These are phyloP conservation scores for Oikopleura dioica DNA, from an alignment of 23 tunicate genomes.

Conservation along the genomic window DNA sequence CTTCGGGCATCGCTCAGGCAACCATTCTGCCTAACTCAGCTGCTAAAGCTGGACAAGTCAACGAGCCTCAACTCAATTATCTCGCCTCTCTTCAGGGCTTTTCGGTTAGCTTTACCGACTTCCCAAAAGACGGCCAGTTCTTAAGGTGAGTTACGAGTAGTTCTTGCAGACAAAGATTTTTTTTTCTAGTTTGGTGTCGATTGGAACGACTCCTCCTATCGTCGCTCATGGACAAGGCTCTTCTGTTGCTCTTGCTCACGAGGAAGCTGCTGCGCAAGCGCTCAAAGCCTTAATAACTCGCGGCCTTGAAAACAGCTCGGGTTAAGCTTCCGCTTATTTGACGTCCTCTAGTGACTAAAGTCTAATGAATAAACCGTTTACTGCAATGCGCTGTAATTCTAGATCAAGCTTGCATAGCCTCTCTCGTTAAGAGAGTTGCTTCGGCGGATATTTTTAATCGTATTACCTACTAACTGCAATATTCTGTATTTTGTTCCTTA, in stretches of 20 bases:
- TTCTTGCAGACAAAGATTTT: too few relatives aligned
- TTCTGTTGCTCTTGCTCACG: not conserved
- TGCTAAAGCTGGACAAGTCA: not conserved
- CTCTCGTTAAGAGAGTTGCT: too few relatives aligned
- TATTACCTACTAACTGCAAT: conserved; percentile 13
- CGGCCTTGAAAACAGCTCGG: not conserved
- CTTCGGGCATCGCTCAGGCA: not conserved
- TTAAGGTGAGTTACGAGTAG: not conserved
- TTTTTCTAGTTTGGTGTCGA: not conserved
- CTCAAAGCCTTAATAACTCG: not conserved
- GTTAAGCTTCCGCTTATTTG: too few relatives aligned
- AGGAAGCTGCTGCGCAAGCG: conserved; percentile 10
- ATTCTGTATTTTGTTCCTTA: conserved; percentile 9
- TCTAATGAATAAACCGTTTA: too few relatives aligned
- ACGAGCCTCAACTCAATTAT: not conserved
- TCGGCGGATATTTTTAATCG: too few relatives aligned
- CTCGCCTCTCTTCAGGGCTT: conserved; percentile 1
- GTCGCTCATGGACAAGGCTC: conserved; percentile 9
- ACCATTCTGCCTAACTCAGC: not conserved
- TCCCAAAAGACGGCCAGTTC: conserved; percentile 5
- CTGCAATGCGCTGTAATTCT: too few relatives aligned
- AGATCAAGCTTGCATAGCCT: too few relatives aligned
- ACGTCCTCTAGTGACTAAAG: too few relatives aligned
- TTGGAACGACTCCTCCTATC: not conserved
- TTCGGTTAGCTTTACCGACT: not conserved